These are phyloP conservation scores for Bombus soroeensis DNA, from an alignment of 1,140 invertebrate species.

Conservation along the genomic window DNA sequence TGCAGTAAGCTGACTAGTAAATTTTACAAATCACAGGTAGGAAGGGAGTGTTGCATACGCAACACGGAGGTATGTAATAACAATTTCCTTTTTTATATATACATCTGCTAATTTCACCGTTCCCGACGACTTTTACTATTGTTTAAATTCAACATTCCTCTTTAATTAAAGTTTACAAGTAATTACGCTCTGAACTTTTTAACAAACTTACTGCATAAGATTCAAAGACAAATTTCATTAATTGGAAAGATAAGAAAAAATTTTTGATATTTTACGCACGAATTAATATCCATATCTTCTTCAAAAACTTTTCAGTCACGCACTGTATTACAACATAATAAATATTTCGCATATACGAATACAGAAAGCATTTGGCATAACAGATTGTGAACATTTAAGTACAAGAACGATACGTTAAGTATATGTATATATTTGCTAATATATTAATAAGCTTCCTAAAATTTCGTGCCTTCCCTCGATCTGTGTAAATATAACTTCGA, in stretches of 20 bases:
- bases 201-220: constrained; percentile 43
- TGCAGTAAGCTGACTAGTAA: constrained; percentile 68
- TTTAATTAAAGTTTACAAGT: constrained; percentile 20
- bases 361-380: constrained; percentile 19
- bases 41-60: constrained; percentile 49
- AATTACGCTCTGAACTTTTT: neutral
- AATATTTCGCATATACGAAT: neutral
- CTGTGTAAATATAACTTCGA: neutral
- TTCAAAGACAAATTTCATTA: constrained; percentile 15
- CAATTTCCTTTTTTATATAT: constrained; percentile 39
- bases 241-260: neutral
- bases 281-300: constrained; percentile 1
- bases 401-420: constrained; percentile 25
- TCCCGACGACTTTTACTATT: constrained; percentile 29
- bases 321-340: neutral
- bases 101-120: constrained; percentile 21
- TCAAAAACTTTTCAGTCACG: neutral
- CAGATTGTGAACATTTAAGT: constrained; percentile 9
- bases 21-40: constrained; percentile 68
- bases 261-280: constrained; percentile 1
- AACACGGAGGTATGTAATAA: constrained; percentile 54
- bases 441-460: constrained; percentile 25
- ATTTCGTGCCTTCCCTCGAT: neutral
- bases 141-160: neutral
- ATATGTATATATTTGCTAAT: neutral